These are phyloP conservation scores for Hippocampus abdominalis DNA, from an alignment of 2,113 vertebrate genomes.

Conservation along the genomic window DNA sequence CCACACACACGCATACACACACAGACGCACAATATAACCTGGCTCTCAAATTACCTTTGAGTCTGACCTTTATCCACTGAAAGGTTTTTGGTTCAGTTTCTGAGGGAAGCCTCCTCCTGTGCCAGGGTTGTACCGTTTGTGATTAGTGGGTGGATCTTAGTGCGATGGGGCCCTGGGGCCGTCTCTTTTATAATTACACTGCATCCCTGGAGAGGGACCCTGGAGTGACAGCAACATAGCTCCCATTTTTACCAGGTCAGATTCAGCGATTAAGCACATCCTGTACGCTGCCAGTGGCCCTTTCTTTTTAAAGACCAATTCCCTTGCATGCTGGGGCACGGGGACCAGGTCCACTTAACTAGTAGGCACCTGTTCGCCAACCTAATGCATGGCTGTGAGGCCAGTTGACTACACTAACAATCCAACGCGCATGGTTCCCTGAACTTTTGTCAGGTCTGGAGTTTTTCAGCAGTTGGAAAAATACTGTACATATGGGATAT, in stretches of 20 bases:
- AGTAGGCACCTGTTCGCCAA: slow-evolving; percentile 67
- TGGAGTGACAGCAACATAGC: slow-evolving; percentile 63
- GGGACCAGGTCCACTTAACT: slow-evolving; percentile 70
- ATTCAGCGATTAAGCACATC: slow-evolving; percentile 63
- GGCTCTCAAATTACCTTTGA: slow-evolving; percentile 46
- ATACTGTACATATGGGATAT: neutral
- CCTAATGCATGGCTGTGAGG: slow-evolving; percentile 58
- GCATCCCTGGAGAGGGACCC: slow-evolving; percentile 68
- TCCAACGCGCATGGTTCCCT: neutral
- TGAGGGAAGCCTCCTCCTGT: slow-evolving; percentile 64
- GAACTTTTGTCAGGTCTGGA: neutral
- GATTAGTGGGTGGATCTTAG: slow-evolving; percentile 73
- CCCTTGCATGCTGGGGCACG: slow-evolving; percentile 64
- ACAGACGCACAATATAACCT: slow-evolving; percentile 17
- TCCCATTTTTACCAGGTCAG: slow-evolving; percentile 75
- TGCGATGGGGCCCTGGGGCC: slow-evolving; percentile 67
- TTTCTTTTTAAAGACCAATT: slow-evolving; percentile 70
- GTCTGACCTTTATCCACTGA: slow-evolving; percentile 70
- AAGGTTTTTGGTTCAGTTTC: slow-evolving; percentile 76
- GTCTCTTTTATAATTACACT: slow-evolving; percentile 73
- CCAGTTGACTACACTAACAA: slow-evolving; percentile 18
- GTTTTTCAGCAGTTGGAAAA: neutral
- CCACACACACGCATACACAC: slow-evolving; percentile 1
- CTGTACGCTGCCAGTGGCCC: slow-evolving; percentile 62
- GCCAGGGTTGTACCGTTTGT: slow-evolving; percentile 66